These are phyloP conservation scores for Harmothoe impar DNA, from an alignment of 2,888 invertebrate genomes.

Conservation along the genomic window DNA sequence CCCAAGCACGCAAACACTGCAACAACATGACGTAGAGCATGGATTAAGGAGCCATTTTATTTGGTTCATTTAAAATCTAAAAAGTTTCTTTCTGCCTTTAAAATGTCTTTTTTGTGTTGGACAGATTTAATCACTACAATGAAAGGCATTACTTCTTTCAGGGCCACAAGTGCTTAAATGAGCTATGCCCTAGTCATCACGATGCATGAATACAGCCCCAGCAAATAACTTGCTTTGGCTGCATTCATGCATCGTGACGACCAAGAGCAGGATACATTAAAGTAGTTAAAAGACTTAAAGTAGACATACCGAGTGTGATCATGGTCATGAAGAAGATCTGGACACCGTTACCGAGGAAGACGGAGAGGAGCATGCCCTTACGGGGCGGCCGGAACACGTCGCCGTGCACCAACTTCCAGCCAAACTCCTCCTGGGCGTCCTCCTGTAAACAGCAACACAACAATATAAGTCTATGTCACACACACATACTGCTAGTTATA, in stretches of 20 bases:
- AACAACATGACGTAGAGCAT: constrained; percentile 69
- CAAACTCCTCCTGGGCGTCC: constrained; percentile 92
- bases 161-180: too few species aligned
- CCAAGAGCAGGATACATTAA: too few species aligned
- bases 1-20: constrained; percentile 98
- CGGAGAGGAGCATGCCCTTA: constrained; percentile 97
- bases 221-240: too few species aligned
- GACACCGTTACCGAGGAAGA: constrained; percentile 97
- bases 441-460: constrained; percentile 84
- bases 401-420: constrained; percentile 88
- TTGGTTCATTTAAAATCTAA: not conserved
- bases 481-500: too few species aligned
- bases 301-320: constrained; percentile 90
- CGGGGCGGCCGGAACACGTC: constrained; percentile 88
- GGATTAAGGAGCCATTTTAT: not conserved
- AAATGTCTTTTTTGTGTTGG: not conserved
- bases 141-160: too few species aligned
- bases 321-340: constrained; percentile 98
- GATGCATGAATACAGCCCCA: too few species aligned
- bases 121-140: not conserved
- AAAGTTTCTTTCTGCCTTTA: not conserved
- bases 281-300: not conserved
- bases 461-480: too few species aligned
- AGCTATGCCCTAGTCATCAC: too few species aligned
- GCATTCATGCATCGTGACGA: too few species aligned